A percentile compares a stretch with the other conserved stretches of the same genome.
phyloP scores from a whole-genome alignment of 2,888 invertebrate genomes.

The Drosophila barbarae region DNA sequence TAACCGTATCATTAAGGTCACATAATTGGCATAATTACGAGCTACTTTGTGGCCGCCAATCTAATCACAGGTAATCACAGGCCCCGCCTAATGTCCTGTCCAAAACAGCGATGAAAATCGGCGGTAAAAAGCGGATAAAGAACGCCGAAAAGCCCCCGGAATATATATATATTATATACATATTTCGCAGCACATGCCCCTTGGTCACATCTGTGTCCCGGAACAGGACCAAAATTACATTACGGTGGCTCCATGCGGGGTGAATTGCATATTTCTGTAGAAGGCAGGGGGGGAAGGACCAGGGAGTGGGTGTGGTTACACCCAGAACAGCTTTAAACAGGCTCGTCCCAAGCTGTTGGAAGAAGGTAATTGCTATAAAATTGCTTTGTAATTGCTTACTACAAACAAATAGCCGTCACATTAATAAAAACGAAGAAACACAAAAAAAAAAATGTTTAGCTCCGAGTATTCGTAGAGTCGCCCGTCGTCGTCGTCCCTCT shows the following conservation, averaged over 20 bases:
- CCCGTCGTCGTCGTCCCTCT: conserved; percentile 28
- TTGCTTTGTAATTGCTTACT: conserved; percentile 73
- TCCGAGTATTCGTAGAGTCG: conserved; percentile 7
- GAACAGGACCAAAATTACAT: conserved; percentile 54
- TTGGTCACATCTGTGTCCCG: conserved; percentile 68
- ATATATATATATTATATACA: conserved; percentile 20
- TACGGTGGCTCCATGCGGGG: conserved; percentile 28
- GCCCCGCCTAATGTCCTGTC: conserved; percentile 7
- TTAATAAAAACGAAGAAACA: conserved; percentile 64
- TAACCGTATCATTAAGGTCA: conserved; percentile 3
- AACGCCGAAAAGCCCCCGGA: conserved; percentile 19
- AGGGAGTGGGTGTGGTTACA: conserved; percentile 45
- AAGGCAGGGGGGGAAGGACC: not conserved
- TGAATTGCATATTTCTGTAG: conserved; percentile 65
- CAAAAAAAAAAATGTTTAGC: conserved; percentile 63
- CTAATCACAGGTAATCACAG: conserved; percentile 23
- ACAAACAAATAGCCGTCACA: conserved; percentile 72
- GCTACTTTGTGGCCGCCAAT: conserved; percentile 10
- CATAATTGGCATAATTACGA: conserved; percentile 16
- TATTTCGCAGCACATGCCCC: conserved; percentile 63
- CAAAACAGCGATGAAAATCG: conserved; percentile 11
- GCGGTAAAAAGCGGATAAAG: conserved; percentile 27
- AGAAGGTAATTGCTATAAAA: conserved; percentile 71
- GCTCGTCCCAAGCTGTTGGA: conserved; percentile 69
- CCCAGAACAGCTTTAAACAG: conserved; percentile 42